Conservation (phyloP, 53 echinoderm and acorn worm genomes). For the Echinometra lucunter region DNA sequence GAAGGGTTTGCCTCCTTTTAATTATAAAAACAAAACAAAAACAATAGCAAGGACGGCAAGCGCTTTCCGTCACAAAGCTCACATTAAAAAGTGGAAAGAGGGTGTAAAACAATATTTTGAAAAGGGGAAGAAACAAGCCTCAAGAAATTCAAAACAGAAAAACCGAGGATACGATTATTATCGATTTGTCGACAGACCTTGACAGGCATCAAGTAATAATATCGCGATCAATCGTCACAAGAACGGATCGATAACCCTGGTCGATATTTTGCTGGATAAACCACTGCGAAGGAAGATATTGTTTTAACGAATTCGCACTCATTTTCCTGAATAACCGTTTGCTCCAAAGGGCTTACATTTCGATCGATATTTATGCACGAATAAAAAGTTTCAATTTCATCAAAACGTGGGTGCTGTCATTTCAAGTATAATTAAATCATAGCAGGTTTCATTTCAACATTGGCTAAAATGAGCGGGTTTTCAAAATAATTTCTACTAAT, state of each 20-base stretch:
- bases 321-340: neutral
- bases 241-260: neutral
- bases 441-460: no score
- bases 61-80: no score
- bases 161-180: neutral
- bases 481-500: no score
- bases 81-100: no score
- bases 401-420: no score
- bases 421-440: no score
- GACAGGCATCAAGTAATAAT: neutral
- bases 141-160: neutral
- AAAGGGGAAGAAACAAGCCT: neutral
- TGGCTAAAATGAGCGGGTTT: no score
- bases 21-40: no score
- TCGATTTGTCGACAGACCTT: neutral
- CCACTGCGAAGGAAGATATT: neutral
- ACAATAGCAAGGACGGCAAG: no score
- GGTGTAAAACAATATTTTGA: neutral
- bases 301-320: neutral
- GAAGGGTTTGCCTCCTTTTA: no score
- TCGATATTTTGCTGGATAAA: neutral
- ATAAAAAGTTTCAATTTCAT: neutral
- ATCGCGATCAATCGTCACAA: slow-evolving; percentile 12
- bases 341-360: neutral
- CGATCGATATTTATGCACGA: neutral